Base-by-base conservation (phyloP, 2,888 invertebrate genomes). In the Hyposoter dolosus region DNA sequence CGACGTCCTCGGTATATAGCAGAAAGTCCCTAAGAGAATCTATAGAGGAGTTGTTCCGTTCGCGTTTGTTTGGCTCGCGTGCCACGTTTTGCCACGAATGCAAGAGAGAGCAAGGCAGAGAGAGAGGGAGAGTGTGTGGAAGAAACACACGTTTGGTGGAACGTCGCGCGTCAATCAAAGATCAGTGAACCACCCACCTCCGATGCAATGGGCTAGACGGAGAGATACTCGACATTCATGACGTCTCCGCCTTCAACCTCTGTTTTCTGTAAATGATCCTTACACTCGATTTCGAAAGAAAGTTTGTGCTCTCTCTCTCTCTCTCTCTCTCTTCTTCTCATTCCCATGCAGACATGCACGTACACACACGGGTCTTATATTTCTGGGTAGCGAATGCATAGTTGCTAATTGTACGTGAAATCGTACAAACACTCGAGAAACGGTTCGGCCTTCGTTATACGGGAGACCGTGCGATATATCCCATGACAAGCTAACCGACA, bases 81-180 rank as follows among this genome's bases (percentile, higher is more conserved):
- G 93, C 92, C 91, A 89, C 79, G 35, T 19, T 60, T 60, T 19
- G 40, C 19, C 35, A 50, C 50, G 66, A 56, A 15, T 75, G 28
- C 19, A 50, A 69, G 19, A 40, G 19, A 45, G 76, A 76, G 75
- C 43, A 15, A 53, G 32, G 17, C n/a, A 53, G 19, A 10, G n/a
- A 47, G 50, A 69, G 68, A 43, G 19, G 9, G 68, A 68, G 78
- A 40, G 40, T 9, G 66, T 43, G 82, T 65, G 74, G 19, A 50
- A 78, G 56, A 50, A 71, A 71, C 66, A 66, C 66, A 90, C 92
- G 93, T 93, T 93, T 92, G 91, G 92, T 90, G 90, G 88, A 90
- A 93, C 92, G 93, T 93, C 92, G 92, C 88, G 91, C 93, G 93
- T 94, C 93, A 94, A 93, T 94, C 93, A 93, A 93, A 92, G 87